Base-by-base conservation (phyloP, 1,140 invertebrate species). In the Chironomus tepperi region DNA sequence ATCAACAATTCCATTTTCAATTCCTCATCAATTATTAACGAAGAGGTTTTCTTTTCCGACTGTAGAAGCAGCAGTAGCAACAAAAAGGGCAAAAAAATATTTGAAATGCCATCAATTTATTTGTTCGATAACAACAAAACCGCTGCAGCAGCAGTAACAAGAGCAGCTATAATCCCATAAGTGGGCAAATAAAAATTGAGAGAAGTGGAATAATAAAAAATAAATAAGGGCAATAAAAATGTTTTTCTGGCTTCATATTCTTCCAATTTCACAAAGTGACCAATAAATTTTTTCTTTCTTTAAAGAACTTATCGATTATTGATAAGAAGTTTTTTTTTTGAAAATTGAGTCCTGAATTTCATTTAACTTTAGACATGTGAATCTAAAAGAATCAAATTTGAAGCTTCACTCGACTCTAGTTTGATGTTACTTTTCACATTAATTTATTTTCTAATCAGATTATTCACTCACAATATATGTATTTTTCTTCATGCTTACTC, bases 11-110 rank as follows among this genome's bases (percentile, higher is more conserved):
- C n/a, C 47, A n/a, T n/a, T 57, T 57, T 57, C 47, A 57, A 15
- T 57, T 57, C 47, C 15, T 57, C 47, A 57, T 57, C 47, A 57
- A 57, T 57, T 57, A 57, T 57, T 57, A 57, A 57, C 47, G n/a
- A n/a, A 34, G 47, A 57, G 47, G 24, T 34, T 34, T 34, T 34
- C 24, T 34, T 34, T 34, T 34, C 5, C 24, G 24, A 34, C 47
- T 57, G 3, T 57, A 57, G n/a, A 57, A 57, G n/a, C 12, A 15
- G 47, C 47, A 57, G n/a, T 15, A 57, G n/a, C 12, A 15, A 12
- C 47, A 57, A 57, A 57, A n/a, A 12, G 47, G 47, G 5, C n/a
- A 15, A 57, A 57, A 57, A 57, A 57, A 57, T n/a, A 15, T 57
- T 47, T 57, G 12, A 34, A 57, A 57, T 57, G 47, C 12, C 47